Percentiles rank a stretch among this genome's conserved stretches.
phyloP scores from a whole-genome alignment of 2,888 invertebrate species.

The Lottia gigantea region DNA sequence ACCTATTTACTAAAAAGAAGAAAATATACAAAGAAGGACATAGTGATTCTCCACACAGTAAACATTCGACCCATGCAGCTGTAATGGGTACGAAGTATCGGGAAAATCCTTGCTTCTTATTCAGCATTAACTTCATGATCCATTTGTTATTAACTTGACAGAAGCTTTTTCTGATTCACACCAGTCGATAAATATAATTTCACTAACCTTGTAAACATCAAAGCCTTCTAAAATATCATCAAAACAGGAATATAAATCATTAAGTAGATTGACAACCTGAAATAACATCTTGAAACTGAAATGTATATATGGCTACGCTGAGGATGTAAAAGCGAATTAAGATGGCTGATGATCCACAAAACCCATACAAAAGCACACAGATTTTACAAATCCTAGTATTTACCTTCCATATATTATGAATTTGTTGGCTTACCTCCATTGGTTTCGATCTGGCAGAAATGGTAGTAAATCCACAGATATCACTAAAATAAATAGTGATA shows the following conservation, averaged over 20 bases:
- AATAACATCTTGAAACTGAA: constrained; percentile 14
- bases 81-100: not conserved
- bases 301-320: not conserved
- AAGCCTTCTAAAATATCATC: constrained; percentile 49
- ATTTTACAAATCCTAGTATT: too few relatives aligned
- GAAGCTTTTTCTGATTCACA: too few relatives aligned
- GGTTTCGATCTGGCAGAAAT: constrained; percentile 43
- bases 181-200: not conserved
- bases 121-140: too few relatives aligned
- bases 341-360: too few relatives aligned
- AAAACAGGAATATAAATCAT: constrained; percentile 54
- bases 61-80: too few relatives aligned
- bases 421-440: constrained; percentile 30
- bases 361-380: too few relatives aligned
- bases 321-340: too few relatives aligned
- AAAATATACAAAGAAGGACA: too few relatives aligned
- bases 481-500: constrained; percentile 93
- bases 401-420: too few relatives aligned
- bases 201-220: constrained; percentile 56
- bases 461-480: constrained; percentile 70
- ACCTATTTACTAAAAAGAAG: not conserved
- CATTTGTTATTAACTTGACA: too few relatives aligned
- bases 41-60: too few relatives aligned
- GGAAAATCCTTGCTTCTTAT: too few relatives aligned
- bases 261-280: constrained; percentile 53